Conservation (phyloP, 2,888 invertebrate genomes). For the Sturmia bella region DNA sequence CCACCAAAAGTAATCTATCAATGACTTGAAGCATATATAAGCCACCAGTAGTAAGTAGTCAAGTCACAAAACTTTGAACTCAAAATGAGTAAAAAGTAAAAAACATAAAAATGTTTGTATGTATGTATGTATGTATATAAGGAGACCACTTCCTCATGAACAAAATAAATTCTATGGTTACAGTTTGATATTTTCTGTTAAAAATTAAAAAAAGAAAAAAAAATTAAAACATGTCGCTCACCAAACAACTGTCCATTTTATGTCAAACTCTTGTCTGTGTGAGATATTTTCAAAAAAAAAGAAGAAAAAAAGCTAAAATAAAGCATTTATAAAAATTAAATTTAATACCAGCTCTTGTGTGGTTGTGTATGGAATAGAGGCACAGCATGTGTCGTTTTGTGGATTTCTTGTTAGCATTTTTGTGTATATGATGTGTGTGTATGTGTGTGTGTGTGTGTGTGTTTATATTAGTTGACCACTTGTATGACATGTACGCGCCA, state of each 20-base stretch:
- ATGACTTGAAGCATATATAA: constrained; percentile 57
- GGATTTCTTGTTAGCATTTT: constrained; percentile 18
- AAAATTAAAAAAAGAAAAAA: constrained; percentile 47
- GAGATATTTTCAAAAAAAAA: constrained; percentile 64
- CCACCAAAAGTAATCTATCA: constrained; percentile 68
- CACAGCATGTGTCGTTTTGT: constrained; percentile 68
- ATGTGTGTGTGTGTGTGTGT: constrained; percentile 14
- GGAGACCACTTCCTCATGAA: constrained; percentile 65
- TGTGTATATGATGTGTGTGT: too few relatives aligned
- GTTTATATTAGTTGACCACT: constrained; percentile 62
- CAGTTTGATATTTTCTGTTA: constrained; percentile 38
- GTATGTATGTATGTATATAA: too few relatives aligned
- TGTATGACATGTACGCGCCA: constrained; percentile 69
- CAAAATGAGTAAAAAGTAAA: constrained; percentile 44
- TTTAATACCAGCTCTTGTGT: background rate
- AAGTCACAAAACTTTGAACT: constrained; percentile 68
- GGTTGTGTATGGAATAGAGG: constrained; percentile 34
- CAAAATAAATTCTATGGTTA: constrained; percentile 59
- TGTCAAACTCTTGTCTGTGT: constrained; percentile 70
- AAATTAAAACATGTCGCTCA: constrained; percentile 68
- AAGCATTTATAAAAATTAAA: background rate
- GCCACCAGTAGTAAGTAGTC: constrained; percentile 62
- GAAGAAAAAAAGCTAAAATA: constrained; percentile 24
- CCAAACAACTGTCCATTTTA: constrained; percentile 71
- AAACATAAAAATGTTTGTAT: constrained; percentile 25